phyloP scores from a whole-genome alignment of 2,888 invertebrate species.

The Dascillus cervinus region DNA sequence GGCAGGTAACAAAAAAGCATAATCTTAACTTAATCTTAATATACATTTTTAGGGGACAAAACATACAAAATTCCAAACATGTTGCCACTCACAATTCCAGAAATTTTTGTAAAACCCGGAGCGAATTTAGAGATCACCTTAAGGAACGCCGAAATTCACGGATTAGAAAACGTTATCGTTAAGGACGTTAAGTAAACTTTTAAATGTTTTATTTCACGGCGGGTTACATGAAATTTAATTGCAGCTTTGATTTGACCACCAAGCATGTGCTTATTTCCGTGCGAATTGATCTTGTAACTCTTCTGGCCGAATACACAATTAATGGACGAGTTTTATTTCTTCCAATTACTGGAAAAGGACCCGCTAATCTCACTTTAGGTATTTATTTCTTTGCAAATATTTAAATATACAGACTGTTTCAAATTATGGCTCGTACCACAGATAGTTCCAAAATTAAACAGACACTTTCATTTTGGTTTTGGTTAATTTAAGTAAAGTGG shows the following conservation, averaged over 20 bases:
- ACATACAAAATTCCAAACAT: slow-evolving; percentile 28
- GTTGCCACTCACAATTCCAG: slow-evolving; percentile 22
- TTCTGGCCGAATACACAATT: slow-evolving; percentile 28
- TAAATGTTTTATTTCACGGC: not conserved
- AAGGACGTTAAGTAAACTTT: not conserved
- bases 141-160: not conserved
- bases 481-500: too few species aligned
- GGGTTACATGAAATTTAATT: slow-evolving; percentile 5
- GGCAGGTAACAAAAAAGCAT: slow-evolving; percentile 20
- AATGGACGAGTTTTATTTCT: slow-evolving; percentile 30
- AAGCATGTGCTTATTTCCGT: slow-evolving; percentile 17
- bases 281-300: slow-evolving; percentile 15
- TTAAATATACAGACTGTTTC: too few species aligned
- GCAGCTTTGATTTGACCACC: slow-evolving; percentile 18
- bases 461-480: too few species aligned
- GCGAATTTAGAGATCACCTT: not conserved
- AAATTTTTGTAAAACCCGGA: not conserved
- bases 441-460: too few species aligned
- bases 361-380: slow-evolving; percentile 30
- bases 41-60: slow-evolving; percentile 25
- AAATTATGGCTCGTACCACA: too few species aligned
- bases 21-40: not conserved
- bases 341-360: slow-evolving; percentile 30
- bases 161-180: not conserved
- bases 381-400: slow-evolving; percentile 13